Conservation (phyloP, 2,888 invertebrate genomes). For the Brachylomia viminalis region DNA sequence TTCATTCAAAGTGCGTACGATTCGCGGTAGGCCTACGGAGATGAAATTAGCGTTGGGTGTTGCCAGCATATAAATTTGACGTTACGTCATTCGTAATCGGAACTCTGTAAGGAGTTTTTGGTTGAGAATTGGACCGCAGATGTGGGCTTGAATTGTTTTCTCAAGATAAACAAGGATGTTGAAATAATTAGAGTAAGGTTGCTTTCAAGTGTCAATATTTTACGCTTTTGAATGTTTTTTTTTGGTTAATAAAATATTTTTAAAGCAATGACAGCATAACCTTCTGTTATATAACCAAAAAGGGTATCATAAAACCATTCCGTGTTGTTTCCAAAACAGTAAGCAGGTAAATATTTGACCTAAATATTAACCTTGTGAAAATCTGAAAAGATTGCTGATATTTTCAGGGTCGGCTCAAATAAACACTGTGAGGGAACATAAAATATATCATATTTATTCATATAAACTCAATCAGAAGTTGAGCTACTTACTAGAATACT, state of each 20-base stretch:
- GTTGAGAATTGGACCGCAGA: constrained; percentile 18
- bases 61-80: constrained; percentile 55
- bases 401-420: background rate
- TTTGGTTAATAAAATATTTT: background rate
- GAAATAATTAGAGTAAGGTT: constrained; percentile 59
- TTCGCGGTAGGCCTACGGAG: constrained; percentile 61
- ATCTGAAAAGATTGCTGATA: background rate
- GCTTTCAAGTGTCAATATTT: constrained; percentile 20
- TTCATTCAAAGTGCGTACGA: constrained; percentile 55
- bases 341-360: background rate
- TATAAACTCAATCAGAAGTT: background rate
- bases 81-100: constrained; percentile 55
- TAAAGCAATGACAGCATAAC: constrained; percentile 7
- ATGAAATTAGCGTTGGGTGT: constrained; percentile 63
- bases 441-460: background rate
- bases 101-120: constrained; percentile 41
- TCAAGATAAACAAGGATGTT: constrained; percentile 37
- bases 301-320: too few relatives aligned
- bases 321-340: background rate
- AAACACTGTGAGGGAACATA: too few relatives aligned
- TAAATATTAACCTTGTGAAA: too few relatives aligned
- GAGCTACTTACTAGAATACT: background rate
- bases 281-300: constrained; percentile 20
- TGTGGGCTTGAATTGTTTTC: constrained; percentile 50
- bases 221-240: background rate